Base-by-base conservation (phyloP, 30 jellyfish, hydroid and myxozoan species). In the Pelagia noctiluca region DNA sequence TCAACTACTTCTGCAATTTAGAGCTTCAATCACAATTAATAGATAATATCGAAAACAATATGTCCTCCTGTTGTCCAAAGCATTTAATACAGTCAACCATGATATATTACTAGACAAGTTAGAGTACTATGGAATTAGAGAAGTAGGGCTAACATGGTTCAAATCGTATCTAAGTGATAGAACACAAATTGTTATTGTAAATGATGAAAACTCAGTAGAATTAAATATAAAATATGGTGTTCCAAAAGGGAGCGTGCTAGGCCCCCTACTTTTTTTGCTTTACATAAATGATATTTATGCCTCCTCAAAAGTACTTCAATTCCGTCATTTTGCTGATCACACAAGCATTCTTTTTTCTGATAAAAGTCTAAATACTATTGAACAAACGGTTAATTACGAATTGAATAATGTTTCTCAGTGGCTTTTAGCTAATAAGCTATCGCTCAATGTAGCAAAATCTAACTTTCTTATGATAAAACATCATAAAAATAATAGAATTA, bases 211-310 rank as follows among this genome's bases (percentile, higher is more conserved):
- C n/a, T 53, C 69, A 53, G 25, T 33, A 19, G 69, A 53, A 53
- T 33, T 19, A 53, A 33, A 53, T 19, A 53, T 53, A 53, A 53
- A 53, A 53, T 53, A 33, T 53, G 69, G 69, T 3, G 69, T 53
- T 53, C 61, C 69, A n/a, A 80, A 78, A 78, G 89, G 89, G 16
- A 35, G 72, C 49, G 69, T 78, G 30, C 63, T 76, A 13, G 89
- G 89, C 23, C 89, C 89, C 71, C 50, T 61, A 63, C 78, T 78
- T 23, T 78, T 60, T 37, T 28, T n/a, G n/a, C n/a, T n/a, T n/a
- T n/a, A n/a, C n/a, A n/a, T n/a, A n/a, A n/a, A n/a, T n/a, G n/a
- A n/a, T 61, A 23, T 33, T 78, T 23, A 61, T 25, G 63, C 35
- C 30, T 60, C 81, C 22, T 78, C 80, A 0, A n/a, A 61, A 62